Conservation (phyloP, 2,797 vertebrate genomes). For the Pangasius krempfi region DNA sequence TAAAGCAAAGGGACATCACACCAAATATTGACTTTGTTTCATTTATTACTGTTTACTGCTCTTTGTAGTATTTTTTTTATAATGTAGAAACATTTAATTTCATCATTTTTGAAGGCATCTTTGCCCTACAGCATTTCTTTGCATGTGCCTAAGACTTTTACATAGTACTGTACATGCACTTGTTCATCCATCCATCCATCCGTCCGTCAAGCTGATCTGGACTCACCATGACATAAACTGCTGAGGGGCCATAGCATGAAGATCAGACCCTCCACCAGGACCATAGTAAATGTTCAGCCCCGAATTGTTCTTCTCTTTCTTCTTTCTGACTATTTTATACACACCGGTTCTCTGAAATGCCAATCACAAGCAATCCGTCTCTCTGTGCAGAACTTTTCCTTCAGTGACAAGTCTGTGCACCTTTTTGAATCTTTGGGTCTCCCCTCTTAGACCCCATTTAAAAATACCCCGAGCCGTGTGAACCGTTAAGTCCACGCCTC, state of each 20-base stretch:
- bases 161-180: too few species aligned
- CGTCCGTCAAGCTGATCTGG: background rate
- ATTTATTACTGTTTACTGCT: too few species aligned
- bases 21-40: too few species aligned
- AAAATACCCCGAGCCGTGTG: conserved; percentile 44
- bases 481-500: conserved; percentile 48
- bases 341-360: background rate
- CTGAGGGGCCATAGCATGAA: conserved; percentile 66
- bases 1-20: too few species aligned
- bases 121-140: too few species aligned
- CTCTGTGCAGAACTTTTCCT: background rate
- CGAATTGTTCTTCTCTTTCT: background rate
- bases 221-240: conserved; percentile 70
- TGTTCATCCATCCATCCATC: background rate
- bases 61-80: too few species aligned
- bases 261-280: conserved; percentile 60
- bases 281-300: conserved; percentile 45
- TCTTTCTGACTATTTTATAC: background rate
- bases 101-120: too few species aligned
- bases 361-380: background rate
- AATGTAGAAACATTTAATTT: too few species aligned
- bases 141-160: too few species aligned
- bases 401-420: background rate
- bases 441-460: conserved; percentile 34
- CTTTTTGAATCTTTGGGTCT: conserved; percentile 32